Conservation (phyloP, 2,113 vertebrate species). For the Epinephelus cyanopodus region DNA sequence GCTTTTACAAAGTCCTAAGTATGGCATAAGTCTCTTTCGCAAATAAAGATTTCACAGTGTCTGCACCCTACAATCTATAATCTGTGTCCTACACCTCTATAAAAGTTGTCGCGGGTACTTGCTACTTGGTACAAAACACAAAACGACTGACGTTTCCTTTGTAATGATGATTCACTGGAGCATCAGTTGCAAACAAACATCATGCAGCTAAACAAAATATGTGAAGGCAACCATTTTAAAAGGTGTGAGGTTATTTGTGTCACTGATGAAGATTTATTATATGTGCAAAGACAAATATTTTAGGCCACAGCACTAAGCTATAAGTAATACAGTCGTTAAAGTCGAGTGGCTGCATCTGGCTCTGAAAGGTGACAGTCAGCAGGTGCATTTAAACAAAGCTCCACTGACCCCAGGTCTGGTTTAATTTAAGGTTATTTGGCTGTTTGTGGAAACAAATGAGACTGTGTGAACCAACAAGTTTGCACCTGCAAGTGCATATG, state of each 20-base stretch:
- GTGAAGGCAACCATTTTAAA: conserved; percentile 10
- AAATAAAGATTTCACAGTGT: too few species aligned
- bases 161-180: neutral
- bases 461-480: conserved; percentile 23
- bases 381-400: neutral
- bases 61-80: neutral
- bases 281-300: conserved; percentile 32
- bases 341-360: conserved; percentile 2
- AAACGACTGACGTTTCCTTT: neutral
- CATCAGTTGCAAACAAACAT: neutral
- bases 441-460: conserved; percentile 18
- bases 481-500: neutral
- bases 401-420: neutral
- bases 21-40: neutral
- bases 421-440: conserved; percentile 30
- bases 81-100: neutral
- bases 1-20: neutral
- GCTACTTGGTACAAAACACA: neutral
- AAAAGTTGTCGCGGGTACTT: neutral
- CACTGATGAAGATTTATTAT: neutral
- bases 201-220: neutral
- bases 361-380: conserved; percentile 5
- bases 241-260: neutral
- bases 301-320: neutral
- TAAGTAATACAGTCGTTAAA: neutral